These are phyloP conservation scores for Cydia splendana DNA, from an alignment of 1,140 invertebrate species.

Conservation along the genomic window DNA sequence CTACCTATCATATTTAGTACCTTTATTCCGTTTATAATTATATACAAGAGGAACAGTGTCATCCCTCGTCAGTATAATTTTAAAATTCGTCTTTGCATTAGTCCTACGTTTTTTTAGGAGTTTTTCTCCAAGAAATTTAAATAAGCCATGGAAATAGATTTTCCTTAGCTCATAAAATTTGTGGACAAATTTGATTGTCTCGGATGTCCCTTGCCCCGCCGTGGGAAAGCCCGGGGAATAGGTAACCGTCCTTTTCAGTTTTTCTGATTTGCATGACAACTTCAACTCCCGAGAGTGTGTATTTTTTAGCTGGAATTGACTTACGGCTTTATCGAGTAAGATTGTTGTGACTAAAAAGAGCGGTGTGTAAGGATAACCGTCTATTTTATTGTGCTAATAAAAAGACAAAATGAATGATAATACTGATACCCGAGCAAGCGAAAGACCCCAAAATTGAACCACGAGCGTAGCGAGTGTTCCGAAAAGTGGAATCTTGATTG, in stretches of 20 bases:
- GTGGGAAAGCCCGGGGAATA: constrained; percentile 7
- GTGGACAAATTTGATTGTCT: constrained; percentile 43
- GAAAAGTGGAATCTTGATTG: too few species aligned
- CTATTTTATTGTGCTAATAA: too few species aligned
- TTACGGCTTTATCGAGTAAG: neutral
- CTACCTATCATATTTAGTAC: too few species aligned
- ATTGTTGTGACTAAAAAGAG: neutral
- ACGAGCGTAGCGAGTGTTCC: too few species aligned
- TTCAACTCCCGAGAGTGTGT: neutral
- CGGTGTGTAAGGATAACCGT: neutral
- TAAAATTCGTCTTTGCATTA: neutral
- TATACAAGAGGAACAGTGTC: too few species aligned
- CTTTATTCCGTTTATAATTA: too few species aligned
- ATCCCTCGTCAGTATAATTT: neutral
- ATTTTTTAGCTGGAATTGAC: neutral
- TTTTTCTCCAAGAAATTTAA: neutral
- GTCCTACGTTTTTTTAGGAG: neutral
- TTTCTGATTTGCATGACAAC: constrained; percentile 20
- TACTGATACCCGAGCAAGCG: too few species aligned
- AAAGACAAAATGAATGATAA: too few species aligned
- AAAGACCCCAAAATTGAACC: too few species aligned
- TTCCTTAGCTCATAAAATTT: constrained; percentile 41
- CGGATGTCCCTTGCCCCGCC: constrained; percentile 25
- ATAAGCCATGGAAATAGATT: neutral
- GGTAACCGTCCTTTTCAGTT: constrained; percentile 7